phyloP scores from a whole-genome alignment of 1,140 invertebrate genomes.

The Pygmarrhopalites habei region DNA sequence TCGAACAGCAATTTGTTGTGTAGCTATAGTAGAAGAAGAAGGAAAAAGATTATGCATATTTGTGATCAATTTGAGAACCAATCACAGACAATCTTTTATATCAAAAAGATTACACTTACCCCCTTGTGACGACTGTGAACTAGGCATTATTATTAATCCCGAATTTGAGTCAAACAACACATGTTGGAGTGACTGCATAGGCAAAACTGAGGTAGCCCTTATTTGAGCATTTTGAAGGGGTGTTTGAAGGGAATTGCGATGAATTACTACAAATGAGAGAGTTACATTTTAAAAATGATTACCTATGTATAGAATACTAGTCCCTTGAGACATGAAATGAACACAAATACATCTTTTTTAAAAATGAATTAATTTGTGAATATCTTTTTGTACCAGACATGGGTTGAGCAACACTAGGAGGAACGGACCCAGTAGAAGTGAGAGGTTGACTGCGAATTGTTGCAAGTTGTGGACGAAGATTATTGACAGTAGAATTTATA shows the following conservation, averaged over 20 bases:
- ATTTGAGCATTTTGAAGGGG: not conserved
- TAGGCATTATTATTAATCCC: slow-evolving; percentile 14
- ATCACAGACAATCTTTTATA: no score
- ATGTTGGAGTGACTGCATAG: not conserved
- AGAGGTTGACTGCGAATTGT: not conserved
- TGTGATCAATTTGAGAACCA: no score
- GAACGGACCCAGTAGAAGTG: not conserved
- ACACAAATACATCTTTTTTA: no score
- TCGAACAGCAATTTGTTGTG: no score
- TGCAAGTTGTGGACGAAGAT: not conserved
- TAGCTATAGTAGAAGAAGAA: no score
- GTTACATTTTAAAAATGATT: no score
- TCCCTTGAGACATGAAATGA: no score
- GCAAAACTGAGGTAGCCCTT: not conserved
- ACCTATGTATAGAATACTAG: no score
- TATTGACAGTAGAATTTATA: not conserved
- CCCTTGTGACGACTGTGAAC: not conserved
- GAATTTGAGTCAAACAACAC: slow-evolving; percentile 13
- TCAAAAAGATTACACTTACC: not conserved
- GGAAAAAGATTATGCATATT: no score
- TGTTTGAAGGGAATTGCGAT: not conserved
- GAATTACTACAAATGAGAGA: not conserved
- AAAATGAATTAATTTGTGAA: no score
- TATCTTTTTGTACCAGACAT: not conserved
- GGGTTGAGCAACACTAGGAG: not conserved